Evolutionary conservation across 2,888 invertebrate species (phyloP).

Genomic region (Drosophila fulvimacula): DNA sequence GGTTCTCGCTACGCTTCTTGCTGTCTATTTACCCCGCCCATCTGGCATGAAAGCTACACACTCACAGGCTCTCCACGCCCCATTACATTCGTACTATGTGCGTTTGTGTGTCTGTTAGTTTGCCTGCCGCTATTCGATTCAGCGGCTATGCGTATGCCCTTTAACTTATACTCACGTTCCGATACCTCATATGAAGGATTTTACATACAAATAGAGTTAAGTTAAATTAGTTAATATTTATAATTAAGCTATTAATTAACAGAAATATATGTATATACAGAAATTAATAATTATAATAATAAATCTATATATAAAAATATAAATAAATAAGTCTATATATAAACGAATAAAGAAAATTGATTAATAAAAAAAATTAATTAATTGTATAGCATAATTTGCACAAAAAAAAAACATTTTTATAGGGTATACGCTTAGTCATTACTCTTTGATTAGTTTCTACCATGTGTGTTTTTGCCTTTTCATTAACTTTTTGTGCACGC

Average conservation of each 20-base stretch:
- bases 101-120: constrained; percentile 17
- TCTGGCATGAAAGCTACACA: constrained; percentile 20
- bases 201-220: background rate
- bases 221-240: background rate
- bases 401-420: background rate
- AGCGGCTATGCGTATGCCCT: constrained; percentile 16
- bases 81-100: constrained; percentile 56
- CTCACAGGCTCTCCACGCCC: constrained; percentile 50
- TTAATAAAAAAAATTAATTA: too few relatives aligned
- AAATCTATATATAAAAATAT: too few relatives aligned
- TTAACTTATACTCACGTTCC: background rate
- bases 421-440: constrained; percentile 38
- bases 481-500: constrained; percentile 69
- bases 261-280: too few relatives aligned
- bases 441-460: constrained; percentile 1
- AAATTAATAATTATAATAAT: too few relatives aligned
- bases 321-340: too few relatives aligned
- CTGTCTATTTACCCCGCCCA: background rate
- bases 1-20: constrained; percentile 15
- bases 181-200: constrained; percentile 6
- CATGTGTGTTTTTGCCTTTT: constrained; percentile 51
- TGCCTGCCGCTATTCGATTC: constrained; percentile 22
- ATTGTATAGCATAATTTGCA: background rate
- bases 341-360: too few relatives aligned
- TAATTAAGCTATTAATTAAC: background rate